phyloP scores from a whole-genome alignment of 2,888 invertebrate species.

The Papilio protenor region DNA sequence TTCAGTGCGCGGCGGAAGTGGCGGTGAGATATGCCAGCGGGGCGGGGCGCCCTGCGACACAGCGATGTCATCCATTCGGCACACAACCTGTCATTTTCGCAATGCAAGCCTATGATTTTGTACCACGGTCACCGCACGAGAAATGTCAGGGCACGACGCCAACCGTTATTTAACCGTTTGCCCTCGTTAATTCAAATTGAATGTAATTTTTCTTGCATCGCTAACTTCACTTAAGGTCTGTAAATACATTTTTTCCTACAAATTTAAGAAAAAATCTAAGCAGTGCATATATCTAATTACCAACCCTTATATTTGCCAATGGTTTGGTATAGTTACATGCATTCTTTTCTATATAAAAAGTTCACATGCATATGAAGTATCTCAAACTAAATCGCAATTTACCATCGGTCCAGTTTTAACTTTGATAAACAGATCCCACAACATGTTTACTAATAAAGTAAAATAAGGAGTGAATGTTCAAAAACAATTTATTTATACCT shows the following conservation, averaged over 20 bases:
- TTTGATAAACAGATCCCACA: neutral
- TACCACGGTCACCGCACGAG: conserved; percentile 51
- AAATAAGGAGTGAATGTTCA: conserved; percentile 5
- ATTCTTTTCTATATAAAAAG: neutral
- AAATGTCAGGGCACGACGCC: conserved; percentile 54
- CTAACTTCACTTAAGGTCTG: neutral
- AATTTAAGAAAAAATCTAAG: neutral
- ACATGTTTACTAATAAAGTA: neutral
- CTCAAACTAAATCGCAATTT: neutral
- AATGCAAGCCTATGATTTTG: conserved; percentile 52
- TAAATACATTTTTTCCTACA: neutral
- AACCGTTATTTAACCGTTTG: conserved; percentile 49
- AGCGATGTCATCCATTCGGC: conserved; percentile 17
- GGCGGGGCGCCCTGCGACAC: conserved; percentile 44
- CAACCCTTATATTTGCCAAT: too few relatives aligned
- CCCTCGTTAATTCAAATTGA: conserved; percentile 42
- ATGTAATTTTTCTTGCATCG: conserved; percentile 14
- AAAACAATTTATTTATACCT: conserved; percentile 29
- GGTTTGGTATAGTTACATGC: too few relatives aligned
- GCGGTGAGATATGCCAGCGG: conserved; percentile 51
- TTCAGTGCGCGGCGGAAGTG: conserved; percentile 51
- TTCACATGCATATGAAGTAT: neutral
- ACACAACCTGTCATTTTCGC: conserved; percentile 56
- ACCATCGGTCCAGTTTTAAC: neutral
- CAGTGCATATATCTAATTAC: too few relatives aligned